Evolutionary conservation across 2,888 invertebrate genomes (phyloP), one percentile per base, ranked within the genome.

Genomic region (Busseola fusca): DNA sequence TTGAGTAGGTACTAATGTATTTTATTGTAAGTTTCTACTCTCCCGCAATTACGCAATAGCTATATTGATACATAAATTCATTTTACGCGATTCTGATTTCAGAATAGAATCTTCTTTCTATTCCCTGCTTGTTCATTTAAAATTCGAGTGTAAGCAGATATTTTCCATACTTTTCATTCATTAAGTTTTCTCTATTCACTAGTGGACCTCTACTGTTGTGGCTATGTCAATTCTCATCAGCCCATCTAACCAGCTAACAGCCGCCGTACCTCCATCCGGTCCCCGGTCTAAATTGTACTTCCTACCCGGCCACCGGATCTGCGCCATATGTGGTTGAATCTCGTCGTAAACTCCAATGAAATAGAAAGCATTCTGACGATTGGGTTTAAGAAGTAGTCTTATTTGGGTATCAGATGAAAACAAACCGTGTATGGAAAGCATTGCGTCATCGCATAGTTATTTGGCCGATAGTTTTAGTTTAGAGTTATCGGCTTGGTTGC

Each of bases 391-490:
- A 78, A 65, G 64, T 63, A 57, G 63, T 78, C 77, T 52, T 78
- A 78, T 81, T 78, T 81, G 81, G 81, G 66, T 78, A 78, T 66
- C 78, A 45, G 81, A 78, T 81, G 81, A 81, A 81, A 81, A 78
- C 82, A 71, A 64, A 45, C 72, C 78, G 50, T 78, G 66, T 64
- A 57, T 78, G 78, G 80, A 68, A 63, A 59, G 42, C 40, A 50
- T 79, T 82, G 74, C 83, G 76, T 83, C 80, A 83, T 59, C 64
- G 45, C 60, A 27, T 48, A 79, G 80, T 74, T 83, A 83, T 84
- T 77, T 78, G 67, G 71, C 74, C 64, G 82, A 87, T 86, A 86
- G 80, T 81, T 86, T 79, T 80, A 83, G 67, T 78, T 74, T 81
- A 73, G 65, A 82, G 71, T 86, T 87, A 87, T 87, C 86, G 81